Base-by-base conservation (phyloP, 2,113 vertebrate species). In the Alligator mississippiensis region DNA sequence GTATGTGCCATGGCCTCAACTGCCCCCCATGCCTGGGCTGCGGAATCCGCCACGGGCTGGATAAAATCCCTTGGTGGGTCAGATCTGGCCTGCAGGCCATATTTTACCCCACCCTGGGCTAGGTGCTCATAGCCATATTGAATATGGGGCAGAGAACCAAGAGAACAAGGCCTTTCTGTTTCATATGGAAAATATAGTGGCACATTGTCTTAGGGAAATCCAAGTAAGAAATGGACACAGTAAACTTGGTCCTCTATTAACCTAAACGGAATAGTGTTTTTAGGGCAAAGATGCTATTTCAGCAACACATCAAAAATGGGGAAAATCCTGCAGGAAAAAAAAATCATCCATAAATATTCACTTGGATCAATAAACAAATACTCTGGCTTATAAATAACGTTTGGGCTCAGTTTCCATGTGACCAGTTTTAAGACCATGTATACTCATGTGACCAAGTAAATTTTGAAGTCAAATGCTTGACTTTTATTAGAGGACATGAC, bases 121-220 rank as follows among this genome's bases (percentile, higher is more conserved):
- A 88, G 82, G 74, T 90, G 81, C 90, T 94, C 85, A 88, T 68
- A 96, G 90, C 77, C 90, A 21, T 63, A 74, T 21, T 24, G 55
- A 79, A 77, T 60, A 47, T n/a, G 86, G 88, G 94, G 74, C 38
- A 38, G 85, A 92, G 80, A 66, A 85, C 87, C 86, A 57, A 93
- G 90, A 87, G 88, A 96, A 88, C 95, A 93, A 91, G 86, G 94
- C 91, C 88, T 82, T 91, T 62, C 62, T n/a, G 80, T 76, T 80
- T 76, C 81, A 90, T 91, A 74, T 63, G 80, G 88, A 90, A 94
- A 93, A 93, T 81, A 90, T 94, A 82, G 82, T 88, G 88, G 82
- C 81, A 94, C 81, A 88, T 92, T 77, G 79, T 76, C 79, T 91
- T 95, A 5, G 0, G 93, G 94, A 96, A 95, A 91, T 94, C 91